A percentile compares a stretch with the other conserved stretches of the same genome.
phyloP scores from a whole-genome alignment of 2,888 invertebrate species.

The Brenthis hecate region DNA sequence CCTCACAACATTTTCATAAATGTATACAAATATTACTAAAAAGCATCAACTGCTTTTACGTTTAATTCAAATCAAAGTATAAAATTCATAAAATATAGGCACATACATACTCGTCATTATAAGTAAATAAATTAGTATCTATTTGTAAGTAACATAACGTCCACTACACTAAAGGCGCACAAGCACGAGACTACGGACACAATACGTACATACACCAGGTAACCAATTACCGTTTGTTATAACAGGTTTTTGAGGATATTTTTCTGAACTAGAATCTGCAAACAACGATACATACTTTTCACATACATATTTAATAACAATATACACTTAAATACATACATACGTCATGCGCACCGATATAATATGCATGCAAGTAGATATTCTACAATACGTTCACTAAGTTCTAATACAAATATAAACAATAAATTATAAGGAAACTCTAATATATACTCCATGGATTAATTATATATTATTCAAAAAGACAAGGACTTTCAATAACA shows the following conservation, averaged over 20 bases:
- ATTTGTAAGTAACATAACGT: background rate
- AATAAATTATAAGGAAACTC: too few relatives aligned
- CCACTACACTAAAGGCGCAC: background rate
- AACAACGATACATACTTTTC: conserved; percentile 24
- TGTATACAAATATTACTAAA: too few relatives aligned
- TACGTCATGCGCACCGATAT: conserved; percentile 9
- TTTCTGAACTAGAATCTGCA: conserved; percentile 59
- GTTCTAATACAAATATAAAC: too few relatives aligned
- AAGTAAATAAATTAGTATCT: too few relatives aligned
- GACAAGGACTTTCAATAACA: too few relatives aligned
- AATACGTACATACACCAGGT: background rate
- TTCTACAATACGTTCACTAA: background rate
- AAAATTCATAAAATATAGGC: too few relatives aligned
- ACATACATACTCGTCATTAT: too few relatives aligned
- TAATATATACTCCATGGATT: too few relatives aligned
- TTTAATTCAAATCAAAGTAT: too few relatives aligned
- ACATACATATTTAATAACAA: background rate
- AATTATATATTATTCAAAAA: too few relatives aligned
- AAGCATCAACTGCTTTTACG: too few relatives aligned
- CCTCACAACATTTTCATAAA: too few relatives aligned
- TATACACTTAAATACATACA: conserved; percentile 4
- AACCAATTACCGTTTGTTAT: conserved; percentile 48
- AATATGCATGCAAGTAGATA: background rate
- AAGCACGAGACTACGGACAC: background rate
- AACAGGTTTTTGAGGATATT: conserved; percentile 53